Percentiles rank a stretch among this genome's conserved stretches.
These are phyloP conservation scores for Tetragonisca angustula DNA, from an alignment of 2,888 invertebrate genomes.

Conservation along the genomic window DNA sequence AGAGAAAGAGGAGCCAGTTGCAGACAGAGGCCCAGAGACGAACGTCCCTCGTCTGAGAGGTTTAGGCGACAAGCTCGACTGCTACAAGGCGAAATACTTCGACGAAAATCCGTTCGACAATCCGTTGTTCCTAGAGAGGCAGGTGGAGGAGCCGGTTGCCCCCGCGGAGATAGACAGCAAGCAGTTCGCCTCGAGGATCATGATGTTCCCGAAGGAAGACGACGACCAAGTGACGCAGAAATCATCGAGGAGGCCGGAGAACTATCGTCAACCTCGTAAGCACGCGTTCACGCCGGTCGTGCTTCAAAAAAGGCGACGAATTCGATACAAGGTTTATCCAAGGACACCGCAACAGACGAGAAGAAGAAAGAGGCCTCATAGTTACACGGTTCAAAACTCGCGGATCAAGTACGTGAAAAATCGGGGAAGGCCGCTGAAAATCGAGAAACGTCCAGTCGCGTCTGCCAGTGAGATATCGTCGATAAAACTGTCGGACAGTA, in stretches of 20 bases:
- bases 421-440: slow-evolving; percentile 24
- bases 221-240: slow-evolving; percentile 69
- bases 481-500: slow-evolving; percentile 15
- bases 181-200: slow-evolving; percentile 73
- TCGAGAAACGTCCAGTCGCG: not conserved
- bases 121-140: slow-evolving; percentile 87
- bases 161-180: slow-evolving; percentile 73
- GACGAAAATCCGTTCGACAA: slow-evolving; percentile 91
- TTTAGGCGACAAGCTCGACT: slow-evolving; percentile 90
- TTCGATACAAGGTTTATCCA: slow-evolving; percentile 42
- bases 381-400: not conserved
- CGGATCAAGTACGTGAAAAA: not conserved
- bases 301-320: slow-evolving; percentile 7
- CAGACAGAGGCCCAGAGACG: slow-evolving; percentile 73
- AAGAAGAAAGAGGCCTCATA: not conserved
- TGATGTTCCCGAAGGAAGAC: slow-evolving; percentile 67
- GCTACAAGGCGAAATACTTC: slow-evolving; percentile 90
- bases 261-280: slow-evolving; percentile 18
- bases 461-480: slow-evolving; percentile 55
- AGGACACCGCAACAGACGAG: slow-evolving; percentile 1
- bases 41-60: slow-evolving; percentile 85
- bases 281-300: not conserved
- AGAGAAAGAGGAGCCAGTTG: slow-evolving; percentile 74
- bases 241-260: slow-evolving; percentile 77
- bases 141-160: slow-evolving; percentile 74